Evolutionary conservation across 2,888 invertebrate genomes (phyloP).

Genomic region (Diplolepis rosae): DNA sequence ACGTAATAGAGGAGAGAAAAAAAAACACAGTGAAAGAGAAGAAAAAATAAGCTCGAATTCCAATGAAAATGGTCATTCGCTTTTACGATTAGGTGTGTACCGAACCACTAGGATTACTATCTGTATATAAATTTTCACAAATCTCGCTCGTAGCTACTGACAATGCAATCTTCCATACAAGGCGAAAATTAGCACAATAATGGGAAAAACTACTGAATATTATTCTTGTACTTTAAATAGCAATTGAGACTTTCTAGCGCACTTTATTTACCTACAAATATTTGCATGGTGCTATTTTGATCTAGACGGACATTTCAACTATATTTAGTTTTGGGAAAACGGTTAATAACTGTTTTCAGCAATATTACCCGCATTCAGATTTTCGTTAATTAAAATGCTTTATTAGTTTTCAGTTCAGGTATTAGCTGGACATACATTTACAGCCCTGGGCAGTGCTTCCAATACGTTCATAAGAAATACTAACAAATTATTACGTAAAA

Average conservation of each 20-base stretch:
- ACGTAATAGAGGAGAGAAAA: background rate
- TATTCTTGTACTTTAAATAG: too few species aligned
- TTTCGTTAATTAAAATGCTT: constrained; percentile 35
- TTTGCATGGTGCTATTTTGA: background rate
- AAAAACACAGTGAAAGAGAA: background rate
- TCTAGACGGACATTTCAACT: constrained; percentile 5
- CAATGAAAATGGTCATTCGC: constrained; percentile 25
- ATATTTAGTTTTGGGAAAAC: constrained; percentile 25
- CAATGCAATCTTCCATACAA: background rate
- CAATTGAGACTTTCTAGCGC: too few species aligned
- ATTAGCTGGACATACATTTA: background rate
- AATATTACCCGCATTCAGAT: constrained; percentile 25
- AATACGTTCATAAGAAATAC: constrained; percentile 1
- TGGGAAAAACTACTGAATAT: too few species aligned
- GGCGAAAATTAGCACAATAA: background rate
- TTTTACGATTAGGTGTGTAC: constrained; percentile 23
- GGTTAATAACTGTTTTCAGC: constrained; percentile 17
- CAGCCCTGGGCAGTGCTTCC: background rate
- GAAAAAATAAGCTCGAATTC: background rate
- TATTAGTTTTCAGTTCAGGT: constrained; percentile 32
- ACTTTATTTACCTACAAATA: too few species aligned
- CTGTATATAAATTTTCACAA: constrained; percentile 7
- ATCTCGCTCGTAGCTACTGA: background rate
- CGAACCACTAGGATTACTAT: constrained; percentile 6
- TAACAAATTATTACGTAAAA: constrained; percentile 20